phyloP scores from a whole-genome alignment of 2,888 invertebrate species.

The Eupeodes latifasciatus region DNA sequence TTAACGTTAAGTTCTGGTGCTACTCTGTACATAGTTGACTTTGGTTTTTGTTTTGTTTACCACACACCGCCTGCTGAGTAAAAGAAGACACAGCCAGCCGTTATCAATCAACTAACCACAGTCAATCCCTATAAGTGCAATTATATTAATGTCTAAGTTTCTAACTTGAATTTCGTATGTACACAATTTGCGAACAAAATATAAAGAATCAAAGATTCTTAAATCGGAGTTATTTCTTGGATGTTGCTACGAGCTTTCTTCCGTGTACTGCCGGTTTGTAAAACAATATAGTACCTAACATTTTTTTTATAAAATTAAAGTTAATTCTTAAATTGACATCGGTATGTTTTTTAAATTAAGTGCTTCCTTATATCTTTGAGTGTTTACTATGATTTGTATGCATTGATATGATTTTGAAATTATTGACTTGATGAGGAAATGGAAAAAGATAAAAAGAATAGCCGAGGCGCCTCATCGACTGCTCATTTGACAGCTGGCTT shows the following conservation, averaged over 20 bases:
- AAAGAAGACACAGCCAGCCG: constrained; percentile 31
- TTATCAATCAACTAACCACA: constrained; percentile 54
- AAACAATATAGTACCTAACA: constrained; percentile 19
- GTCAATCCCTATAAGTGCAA: constrained; percentile 75
- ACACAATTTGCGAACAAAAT: constrained; percentile 14
- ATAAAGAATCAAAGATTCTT: constrained; percentile 33
- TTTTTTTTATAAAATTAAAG: constrained; percentile 11
- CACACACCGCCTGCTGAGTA: constrained; percentile 46
- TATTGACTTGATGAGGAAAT: constrained; percentile 41
- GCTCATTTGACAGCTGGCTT: constrained; percentile 64
- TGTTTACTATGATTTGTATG: background rate
- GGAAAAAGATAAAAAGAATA: background rate
- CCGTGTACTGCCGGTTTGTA: constrained; percentile 83
- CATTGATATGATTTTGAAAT: constrained; percentile 38
- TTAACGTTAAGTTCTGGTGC: background rate
- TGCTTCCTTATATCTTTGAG: background rate
- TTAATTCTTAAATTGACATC: constrained; percentile 33
- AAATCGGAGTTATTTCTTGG: constrained; percentile 79
- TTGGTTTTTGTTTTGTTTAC: constrained; percentile 67
- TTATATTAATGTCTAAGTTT: constrained; percentile 49
- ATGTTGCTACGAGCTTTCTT: constrained; percentile 83
- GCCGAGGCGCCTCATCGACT: constrained; percentile 62
- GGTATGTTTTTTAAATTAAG: background rate
- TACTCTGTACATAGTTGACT: constrained; percentile 19
- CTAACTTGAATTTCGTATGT: constrained; percentile 42